Evolutionary conservation across 2,888 invertebrate genomes (phyloP), one percentile per base, ranked within the genome.

Genomic region (Trissolcus japonicus): DNA sequence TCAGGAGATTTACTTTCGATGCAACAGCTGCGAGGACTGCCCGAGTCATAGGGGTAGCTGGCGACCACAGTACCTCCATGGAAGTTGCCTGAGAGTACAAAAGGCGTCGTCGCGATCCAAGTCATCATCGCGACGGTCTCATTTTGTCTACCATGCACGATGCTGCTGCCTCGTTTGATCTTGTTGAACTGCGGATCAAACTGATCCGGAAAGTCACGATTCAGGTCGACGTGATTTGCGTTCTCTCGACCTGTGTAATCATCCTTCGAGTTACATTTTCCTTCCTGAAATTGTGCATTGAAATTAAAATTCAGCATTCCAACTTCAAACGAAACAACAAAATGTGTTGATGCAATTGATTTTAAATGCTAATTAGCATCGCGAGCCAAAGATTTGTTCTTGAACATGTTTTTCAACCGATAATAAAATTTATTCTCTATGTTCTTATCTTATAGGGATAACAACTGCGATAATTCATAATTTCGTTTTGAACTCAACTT

Each of bases 31-130:
- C 91, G 90, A 72, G 91, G 9, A 43, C 48, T 66, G 29, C 59
- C 91, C 14, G 94, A 94, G 88, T 96, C 98, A 86, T 93, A 99
- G 0, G 99, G 99, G 90, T 98, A 99, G 89, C 98, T 99, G 61
- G 98, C 98, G 1, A 99, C 99, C 0, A 99, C 92, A 41, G 98
- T 97, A 2, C 98, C 98, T n/a, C 97, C 98, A 87, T 98, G 98
- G 57, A 98, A 91, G 89, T 98, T 98, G 1, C 95, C 98, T 0
- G 98, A 98, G 57, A 98, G 91, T 40, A 98, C 97, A 88, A 98
- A 98, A 65, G 96, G 96, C 83, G 95, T 93, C 11, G 92, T 92
- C 65, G 93, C 90, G 53, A 98, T 94, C 98, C 98, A 98, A 50
- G 93, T 92, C 92, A 98, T 97, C 82, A 98, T 91, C 3, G 96